phyloP scores from a whole-genome alignment of 2,888 invertebrate species.

The Tenthredo scrophulariae region DNA sequence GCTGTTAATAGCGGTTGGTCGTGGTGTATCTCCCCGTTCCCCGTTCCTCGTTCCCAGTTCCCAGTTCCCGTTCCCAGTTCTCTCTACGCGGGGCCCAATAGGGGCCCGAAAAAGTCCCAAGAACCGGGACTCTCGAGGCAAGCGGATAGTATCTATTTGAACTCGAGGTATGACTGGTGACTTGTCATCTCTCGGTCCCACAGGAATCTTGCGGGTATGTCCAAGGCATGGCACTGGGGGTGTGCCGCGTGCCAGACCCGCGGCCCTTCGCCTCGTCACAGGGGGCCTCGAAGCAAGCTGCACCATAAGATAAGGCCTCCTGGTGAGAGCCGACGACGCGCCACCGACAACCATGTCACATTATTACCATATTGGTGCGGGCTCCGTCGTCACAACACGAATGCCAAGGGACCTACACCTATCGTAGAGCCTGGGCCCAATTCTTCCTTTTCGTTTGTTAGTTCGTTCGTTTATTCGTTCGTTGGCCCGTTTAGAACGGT shows the following conservation, averaged over 20 bases:
- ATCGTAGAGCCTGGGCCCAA: neutral
- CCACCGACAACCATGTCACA: constrained; percentile 77
- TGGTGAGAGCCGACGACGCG: constrained; percentile 76
- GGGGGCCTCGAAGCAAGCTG: constrained; percentile 72
- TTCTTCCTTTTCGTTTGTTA: constrained; percentile 3
- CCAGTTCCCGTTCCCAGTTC: constrained; percentile 52
- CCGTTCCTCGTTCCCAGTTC: neutral
- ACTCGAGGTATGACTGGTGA: constrained; percentile 53
- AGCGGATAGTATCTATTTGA: constrained; percentile 53
- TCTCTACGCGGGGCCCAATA: constrained; percentile 40
- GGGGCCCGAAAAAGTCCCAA: constrained; percentile 42
- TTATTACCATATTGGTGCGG: constrained; percentile 76
- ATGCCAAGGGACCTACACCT: constrained; percentile 48
- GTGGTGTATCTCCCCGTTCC: constrained; percentile 10
- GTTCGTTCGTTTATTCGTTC: neutral
- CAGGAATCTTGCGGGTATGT: constrained; percentile 65
- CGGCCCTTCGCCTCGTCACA: constrained; percentile 72
- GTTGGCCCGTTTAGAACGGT: neutral
- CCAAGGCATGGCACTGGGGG: constrained; percentile 66
- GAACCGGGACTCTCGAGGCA: constrained; percentile 37
- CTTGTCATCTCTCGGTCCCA: constrained; percentile 58
- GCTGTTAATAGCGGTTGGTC: constrained; percentile 67
- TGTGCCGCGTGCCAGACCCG: constrained; percentile 76
- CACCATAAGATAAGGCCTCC: constrained; percentile 75
- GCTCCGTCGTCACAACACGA: constrained; percentile 75